Evolutionary conservation across 2,888 invertebrate genomes (phyloP), one percentile per base, ranked within the genome.

Genomic region (Vanessa cardui): DNA sequence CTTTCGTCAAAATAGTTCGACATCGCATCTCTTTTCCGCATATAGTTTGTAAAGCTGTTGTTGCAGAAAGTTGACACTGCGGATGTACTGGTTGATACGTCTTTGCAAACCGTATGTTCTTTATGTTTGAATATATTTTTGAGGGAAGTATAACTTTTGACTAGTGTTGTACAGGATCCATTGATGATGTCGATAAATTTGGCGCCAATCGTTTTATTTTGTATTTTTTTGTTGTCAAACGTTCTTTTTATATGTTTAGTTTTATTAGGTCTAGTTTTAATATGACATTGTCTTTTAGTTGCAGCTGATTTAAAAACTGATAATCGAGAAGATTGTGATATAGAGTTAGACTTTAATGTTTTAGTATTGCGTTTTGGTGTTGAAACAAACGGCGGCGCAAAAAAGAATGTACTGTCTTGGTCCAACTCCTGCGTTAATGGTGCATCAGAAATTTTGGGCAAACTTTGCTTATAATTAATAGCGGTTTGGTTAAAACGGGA

Each of bases 21-120:
- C 78, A 50, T 39, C 4, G 81, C 81, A 47, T 90, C 88, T 74
- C 88, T 82, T 72, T 79, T 80, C 12, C 77, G 74, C 88, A 90
- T 90, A 64, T 87, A 90, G 16, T 86, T 81, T 15, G 85, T 88
- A 62, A 90, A 90, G 77, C 89, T 90, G 71, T 80, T 85, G 64
- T 79, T 82, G 56, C 80, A 81, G 7, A 26, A 56, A 2, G 31
- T 56, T 33, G 31, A 45, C 26, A 39, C 39, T 12, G 12, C 9
- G 0, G 65, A 58, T 3, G 62, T 69, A 16, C 69, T 56, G 31
- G 15, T 64, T 31, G 33, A n/a, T 56, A 46, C 54, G 6, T 54
- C 64, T 49, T 70, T 61, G 15, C 70, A 58, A 6, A 31, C 31
- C 9, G 64, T 49, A 20, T 60, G 52, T 15, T 64, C 75, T 62